phyloP scores from a whole-genome alignment of 2,113 vertebrate genomes.

The Pavo muticus region DNA sequence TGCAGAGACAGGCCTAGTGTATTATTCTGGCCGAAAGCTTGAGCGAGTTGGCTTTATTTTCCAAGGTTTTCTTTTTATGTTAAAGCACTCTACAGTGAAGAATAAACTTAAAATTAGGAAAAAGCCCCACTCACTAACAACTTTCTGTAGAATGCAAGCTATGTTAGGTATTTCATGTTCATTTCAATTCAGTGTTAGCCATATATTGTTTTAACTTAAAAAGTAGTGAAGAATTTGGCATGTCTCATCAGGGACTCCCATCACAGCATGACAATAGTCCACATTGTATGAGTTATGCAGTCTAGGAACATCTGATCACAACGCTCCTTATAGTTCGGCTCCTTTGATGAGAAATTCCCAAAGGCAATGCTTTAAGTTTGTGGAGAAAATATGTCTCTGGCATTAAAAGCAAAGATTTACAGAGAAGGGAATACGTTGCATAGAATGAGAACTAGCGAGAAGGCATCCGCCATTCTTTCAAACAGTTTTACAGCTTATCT shows the following conservation, averaged over 20 bases:
- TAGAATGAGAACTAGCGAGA: slow-evolving; percentile 5
- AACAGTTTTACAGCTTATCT: slow-evolving; percentile 26
- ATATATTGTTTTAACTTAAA: neutral
- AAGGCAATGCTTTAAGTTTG: slow-evolving; percentile 6
- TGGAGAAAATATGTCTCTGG: slow-evolving; percentile 23
- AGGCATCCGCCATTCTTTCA: slow-evolving; percentile 19
- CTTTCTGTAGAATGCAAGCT: neutral
- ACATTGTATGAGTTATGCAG: neutral
- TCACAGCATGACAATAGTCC: neutral
- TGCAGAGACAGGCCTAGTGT: neutral
- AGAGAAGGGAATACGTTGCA: neutral
- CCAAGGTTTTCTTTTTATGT: neutral
- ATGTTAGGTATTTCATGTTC: neutral
- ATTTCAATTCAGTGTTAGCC: neutral
- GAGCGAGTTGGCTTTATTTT: neutral
- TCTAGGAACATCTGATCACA: slow-evolving; percentile 30
- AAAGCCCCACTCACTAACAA: neutral
- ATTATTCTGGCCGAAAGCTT: neutral
- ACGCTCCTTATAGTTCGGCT: slow-evolving; percentile 1
- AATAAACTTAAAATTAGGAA: neutral
- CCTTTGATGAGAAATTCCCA: slow-evolving; percentile 28
- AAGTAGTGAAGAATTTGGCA: neutral
- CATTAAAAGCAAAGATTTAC: slow-evolving; percentile 20
- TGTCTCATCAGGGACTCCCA: neutral
- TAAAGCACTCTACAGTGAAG: neutral